Percentiles rank a stretch among this genome's conserved stretches.
Conservation (phyloP, 2,797 vertebrate species). For the Rhyacichthys aspro region DNA sequence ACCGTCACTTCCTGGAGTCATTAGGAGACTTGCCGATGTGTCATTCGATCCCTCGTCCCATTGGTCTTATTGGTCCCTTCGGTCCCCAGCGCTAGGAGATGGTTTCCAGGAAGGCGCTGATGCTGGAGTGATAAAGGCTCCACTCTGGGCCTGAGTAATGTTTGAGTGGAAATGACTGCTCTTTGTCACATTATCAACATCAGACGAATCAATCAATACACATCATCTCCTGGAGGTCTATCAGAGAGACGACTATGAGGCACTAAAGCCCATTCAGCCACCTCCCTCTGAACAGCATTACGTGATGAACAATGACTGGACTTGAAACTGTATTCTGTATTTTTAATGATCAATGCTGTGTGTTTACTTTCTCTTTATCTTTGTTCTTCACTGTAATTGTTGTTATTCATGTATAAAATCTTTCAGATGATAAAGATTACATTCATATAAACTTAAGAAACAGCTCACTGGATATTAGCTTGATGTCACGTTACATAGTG, state of each 20-base stretch:
- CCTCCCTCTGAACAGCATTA: no score
- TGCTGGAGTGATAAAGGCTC: conserved; percentile 63
- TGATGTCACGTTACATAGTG: no score
- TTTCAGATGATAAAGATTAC: no score
- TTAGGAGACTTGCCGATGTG: conserved; percentile 48
- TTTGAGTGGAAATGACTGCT: conserved; percentile 71
- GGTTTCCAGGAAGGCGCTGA: conserved; percentile 69
- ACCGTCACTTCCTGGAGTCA: conserved; percentile 50
- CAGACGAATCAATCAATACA: conserved; percentile 70
- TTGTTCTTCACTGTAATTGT: no score
- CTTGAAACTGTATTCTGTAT: no score
- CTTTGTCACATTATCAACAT: conserved; percentile 75
- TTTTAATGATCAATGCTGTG: no score
- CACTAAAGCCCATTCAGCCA: no score
- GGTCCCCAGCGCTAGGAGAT: conserved; percentile 55
- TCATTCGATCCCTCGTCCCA: conserved; percentile 65
- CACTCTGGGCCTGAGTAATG: conserved; percentile 63
- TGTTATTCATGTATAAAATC: no score
- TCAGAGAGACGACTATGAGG: conserved; percentile 23
- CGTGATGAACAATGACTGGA: no score
- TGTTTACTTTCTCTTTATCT: no score
- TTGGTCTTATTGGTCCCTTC: conserved; percentile 39
- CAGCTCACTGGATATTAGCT: no score
- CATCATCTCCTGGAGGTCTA: conserved; percentile 63
- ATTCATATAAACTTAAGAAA: no score